phyloP scores from a whole-genome alignment of 2,113 vertebrate species.

The Hemichromis elongatus region DNA sequence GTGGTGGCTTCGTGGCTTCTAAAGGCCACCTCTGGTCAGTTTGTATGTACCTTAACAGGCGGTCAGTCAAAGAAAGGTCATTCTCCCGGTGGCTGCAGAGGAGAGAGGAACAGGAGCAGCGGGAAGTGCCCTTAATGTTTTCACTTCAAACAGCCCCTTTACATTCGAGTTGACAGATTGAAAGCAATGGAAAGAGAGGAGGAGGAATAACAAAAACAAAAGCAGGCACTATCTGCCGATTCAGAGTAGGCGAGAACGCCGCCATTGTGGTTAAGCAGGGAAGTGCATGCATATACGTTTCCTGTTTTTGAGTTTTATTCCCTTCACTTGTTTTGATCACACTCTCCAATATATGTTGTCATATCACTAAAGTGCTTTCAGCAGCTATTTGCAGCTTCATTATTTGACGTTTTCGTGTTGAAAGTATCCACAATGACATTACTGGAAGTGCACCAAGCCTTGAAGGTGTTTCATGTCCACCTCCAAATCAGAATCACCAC shows the following conservation, averaged over 20 bases:
- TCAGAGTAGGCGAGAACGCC: neutral
- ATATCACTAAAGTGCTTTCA: neutral
- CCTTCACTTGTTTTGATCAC: neutral
- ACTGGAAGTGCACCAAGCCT: neutral
- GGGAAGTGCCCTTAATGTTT: constrained; percentile 62
- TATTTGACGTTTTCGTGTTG: neutral
- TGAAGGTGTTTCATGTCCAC: neutral
- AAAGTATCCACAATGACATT: neutral
- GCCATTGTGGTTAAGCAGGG: neutral
- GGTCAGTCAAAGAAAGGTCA: constrained; percentile 73
- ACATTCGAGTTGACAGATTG: constrained; percentile 19
- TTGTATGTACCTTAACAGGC: constrained; percentile 44
- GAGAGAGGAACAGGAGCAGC: neutral
- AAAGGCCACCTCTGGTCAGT: constrained; percentile 41
- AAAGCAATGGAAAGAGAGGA: constrained; percentile 4
- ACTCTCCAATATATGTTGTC: neutral
- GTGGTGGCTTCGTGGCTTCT: neutral
- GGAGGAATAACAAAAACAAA: constrained; percentile 23
- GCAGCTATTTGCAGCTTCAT: neutral
- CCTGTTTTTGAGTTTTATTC: neutral
- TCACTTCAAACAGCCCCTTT: constrained; percentile 57
- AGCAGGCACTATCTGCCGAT: neutral
- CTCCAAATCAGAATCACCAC: neutral
- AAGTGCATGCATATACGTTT: neutral
- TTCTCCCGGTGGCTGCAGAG: constrained; percentile 22